phyloP scores from a whole-genome alignment of 2,113 vertebrate genomes.

The Xiphophorus maculatus region DNA sequence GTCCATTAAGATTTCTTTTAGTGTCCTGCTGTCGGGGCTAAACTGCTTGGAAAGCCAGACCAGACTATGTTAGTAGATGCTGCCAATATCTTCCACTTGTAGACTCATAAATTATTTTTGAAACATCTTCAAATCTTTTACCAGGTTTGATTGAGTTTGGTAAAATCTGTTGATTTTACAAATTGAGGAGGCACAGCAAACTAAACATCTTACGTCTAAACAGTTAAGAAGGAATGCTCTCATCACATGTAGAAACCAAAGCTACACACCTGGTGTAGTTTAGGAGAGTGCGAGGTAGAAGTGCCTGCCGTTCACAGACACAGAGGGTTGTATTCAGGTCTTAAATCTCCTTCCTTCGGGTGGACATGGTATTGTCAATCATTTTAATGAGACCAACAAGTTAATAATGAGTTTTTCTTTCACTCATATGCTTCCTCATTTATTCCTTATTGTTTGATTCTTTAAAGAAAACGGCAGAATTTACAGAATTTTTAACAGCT shows the following conservation, averaged over 20 bases:
- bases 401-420: neutral
- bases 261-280: neutral
- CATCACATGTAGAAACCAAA: neutral
- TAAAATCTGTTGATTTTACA: neutral
- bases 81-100: no score
- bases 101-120: no score
- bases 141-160: no score
- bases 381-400: neutral
- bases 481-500: neutral
- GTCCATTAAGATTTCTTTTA: no score
- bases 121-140: no score
- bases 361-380: neutral
- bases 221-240: no score
- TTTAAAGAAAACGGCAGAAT: neutral
- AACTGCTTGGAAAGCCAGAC: no score
- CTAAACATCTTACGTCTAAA: neutral
- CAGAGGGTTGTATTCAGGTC: neutral
- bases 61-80: no score
- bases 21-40: no score
- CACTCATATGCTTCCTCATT: neutral
- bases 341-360: neutral
- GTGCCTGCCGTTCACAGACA: neutral
- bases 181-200: neutral
- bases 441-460: neutral
- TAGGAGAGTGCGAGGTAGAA: neutral